Conservation (phyloP, 2,888 invertebrate species). For the Dryomyza anilis region DNA sequence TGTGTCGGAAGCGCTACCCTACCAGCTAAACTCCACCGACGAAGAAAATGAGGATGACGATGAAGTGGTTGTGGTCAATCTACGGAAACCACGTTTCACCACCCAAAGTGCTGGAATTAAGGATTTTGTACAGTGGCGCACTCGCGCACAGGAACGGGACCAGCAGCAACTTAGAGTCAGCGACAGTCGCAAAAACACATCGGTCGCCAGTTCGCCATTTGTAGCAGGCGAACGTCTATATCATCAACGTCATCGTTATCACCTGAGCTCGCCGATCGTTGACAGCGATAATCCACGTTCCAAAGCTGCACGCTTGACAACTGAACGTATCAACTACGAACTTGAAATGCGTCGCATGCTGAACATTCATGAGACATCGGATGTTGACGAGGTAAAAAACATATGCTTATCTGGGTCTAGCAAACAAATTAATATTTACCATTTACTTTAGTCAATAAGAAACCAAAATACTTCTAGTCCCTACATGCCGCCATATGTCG, state of each 20-base stretch:
- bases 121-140: conserved; percentile 28
- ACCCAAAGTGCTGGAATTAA: neutral
- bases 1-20: too few relatives aligned
- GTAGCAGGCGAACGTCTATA: conserved; percentile 10
- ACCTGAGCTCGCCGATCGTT: neutral
- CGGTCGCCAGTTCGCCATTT: conserved; percentile 13
- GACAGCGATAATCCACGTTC: conserved; percentile 6
- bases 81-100: conserved; percentile 22
- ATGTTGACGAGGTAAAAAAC: conserved; percentile 25
- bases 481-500: neutral
- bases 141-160: conserved; percentile 28
- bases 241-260: neutral
- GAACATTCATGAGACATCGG: conserved; percentile 31
- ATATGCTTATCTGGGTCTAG: too few relatives aligned
- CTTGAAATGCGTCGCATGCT: conserved; percentile 27
- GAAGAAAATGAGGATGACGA: conserved; percentile 33
- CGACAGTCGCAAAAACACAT: conserved; percentile 34
- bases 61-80: conserved; percentile 30
- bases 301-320: conserved; percentile 27
- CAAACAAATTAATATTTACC: neutral
- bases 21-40: conserved; percentile 13
- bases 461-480: neutral
- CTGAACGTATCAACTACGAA: conserved; percentile 13
- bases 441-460: neutral
- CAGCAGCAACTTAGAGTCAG: conserved; percentile 30